These are phyloP conservation scores for Erpornis zantholeuca DNA, from an alignment of 2,113 vertebrate genomes.

Conservation along the genomic window DNA sequence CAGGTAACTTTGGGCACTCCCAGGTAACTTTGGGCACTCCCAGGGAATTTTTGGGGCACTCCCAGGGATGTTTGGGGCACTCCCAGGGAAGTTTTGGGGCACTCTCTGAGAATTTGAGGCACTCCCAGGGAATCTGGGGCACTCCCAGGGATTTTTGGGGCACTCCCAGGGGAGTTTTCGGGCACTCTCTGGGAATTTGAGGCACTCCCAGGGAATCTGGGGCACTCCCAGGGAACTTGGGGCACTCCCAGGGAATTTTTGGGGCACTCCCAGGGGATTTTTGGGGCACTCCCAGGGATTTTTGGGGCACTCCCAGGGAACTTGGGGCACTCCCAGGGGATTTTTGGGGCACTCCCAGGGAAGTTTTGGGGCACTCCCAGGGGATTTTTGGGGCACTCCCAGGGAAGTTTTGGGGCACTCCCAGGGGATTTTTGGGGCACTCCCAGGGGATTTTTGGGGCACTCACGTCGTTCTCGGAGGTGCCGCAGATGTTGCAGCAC, in stretches of 20 bases:
- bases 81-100: no score
- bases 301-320: no score
- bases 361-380: no score
- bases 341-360: no score
- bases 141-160: background rate
- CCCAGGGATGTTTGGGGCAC: background rate
- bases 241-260: background rate
- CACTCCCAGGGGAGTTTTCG: background rate
- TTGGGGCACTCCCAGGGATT: background rate
- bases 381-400: no score
- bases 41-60: background rate
- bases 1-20: no score
- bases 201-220: background rate
- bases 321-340: no score
- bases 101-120: no score
- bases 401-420: background rate
- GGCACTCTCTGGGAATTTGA: background rate
- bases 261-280: background rate
- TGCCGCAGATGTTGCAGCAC: constrained; percentile 95
- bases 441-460: background rate
- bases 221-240: background rate
- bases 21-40: fast-evolving
- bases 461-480: constrained; percentile 90
- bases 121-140: no score
- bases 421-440: fast-evolving